These are phyloP conservation scores for Sebastes matsubarae DNA, from an alignment of 2,797 vertebrate species.

Conservation along the genomic window DNA sequence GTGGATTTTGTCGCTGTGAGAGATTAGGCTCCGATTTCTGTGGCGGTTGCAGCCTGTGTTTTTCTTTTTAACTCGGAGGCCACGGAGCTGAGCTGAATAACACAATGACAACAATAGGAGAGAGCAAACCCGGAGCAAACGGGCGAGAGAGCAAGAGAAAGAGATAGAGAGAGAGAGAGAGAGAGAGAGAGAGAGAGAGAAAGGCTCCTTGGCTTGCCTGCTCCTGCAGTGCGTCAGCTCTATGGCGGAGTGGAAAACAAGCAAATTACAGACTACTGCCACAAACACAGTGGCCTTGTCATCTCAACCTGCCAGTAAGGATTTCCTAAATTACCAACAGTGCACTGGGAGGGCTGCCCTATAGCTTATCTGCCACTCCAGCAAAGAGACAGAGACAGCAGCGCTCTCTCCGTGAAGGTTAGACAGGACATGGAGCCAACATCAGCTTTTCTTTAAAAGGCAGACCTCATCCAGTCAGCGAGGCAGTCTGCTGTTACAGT, in stretches of 20 bases:
- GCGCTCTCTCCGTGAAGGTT: slow-evolving; percentile 6
- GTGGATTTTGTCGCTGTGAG: neutral
- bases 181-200: slow-evolving; percentile 47
- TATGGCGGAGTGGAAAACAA: slow-evolving; percentile 82
- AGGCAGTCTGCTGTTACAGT: neutral
- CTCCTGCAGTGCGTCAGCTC: slow-evolving; percentile 78
- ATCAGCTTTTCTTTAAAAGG: neutral
- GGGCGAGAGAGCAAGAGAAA: slow-evolving; percentile 40
- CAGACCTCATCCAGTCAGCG: neutral
- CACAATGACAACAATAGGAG: slow-evolving; percentile 75
- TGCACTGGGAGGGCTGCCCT: slow-evolving; percentile 74
- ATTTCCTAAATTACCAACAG: slow-evolving; percentile 86
- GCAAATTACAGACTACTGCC: slow-evolving; percentile 83
- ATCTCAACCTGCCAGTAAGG: slow-evolving; percentile 84
- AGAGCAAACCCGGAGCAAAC: slow-evolving; percentile 14
- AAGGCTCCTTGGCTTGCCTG: slow-evolving; percentile 55
- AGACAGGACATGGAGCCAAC: slow-evolving; percentile 2
- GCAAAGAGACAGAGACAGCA: neutral
- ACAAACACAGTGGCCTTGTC: slow-evolving; percentile 84
- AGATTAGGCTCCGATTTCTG: slow-evolving; percentile 45
- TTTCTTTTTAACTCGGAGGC: slow-evolving; percentile 76
- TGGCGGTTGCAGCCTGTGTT: slow-evolving; percentile 34
- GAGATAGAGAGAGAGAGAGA: slow-evolving; percentile 56
- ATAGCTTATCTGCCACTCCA: slow-evolving; percentile 73
- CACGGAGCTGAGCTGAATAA: slow-evolving; percentile 53